Percentiles rank a stretch among this genome's conserved stretches.
Conservation (phyloP, 2,888 invertebrate genomes). For the Drosophila aldrichi region DNA sequence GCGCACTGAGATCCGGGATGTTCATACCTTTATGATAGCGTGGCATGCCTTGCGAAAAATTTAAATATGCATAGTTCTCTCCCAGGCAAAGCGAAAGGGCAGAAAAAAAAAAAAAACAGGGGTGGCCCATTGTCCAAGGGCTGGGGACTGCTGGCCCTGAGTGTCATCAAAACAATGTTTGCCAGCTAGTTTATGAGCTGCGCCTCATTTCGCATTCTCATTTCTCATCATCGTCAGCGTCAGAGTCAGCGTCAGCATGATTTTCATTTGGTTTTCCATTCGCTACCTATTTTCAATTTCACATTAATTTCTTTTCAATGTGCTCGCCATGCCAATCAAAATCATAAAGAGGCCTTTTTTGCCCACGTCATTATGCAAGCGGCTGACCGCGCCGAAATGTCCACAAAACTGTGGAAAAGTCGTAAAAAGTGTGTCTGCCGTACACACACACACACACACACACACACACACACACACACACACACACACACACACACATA, state of each 20-base stretch:
- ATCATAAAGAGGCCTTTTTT: slow-evolving; percentile 33
- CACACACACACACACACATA: neutral
- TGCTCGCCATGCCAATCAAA: slow-evolving; percentile 49
- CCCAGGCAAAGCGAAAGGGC: slow-evolving; percentile 8
- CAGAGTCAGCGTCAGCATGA: slow-evolving; percentile 25
- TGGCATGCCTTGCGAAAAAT: slow-evolving; percentile 66
- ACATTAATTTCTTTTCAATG: slow-evolving; percentile 76
- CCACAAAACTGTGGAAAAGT: slow-evolving; percentile 65
- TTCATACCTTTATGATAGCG: slow-evolving; percentile 58
- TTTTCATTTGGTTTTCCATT: slow-evolving; percentile 19
- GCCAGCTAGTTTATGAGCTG: slow-evolving; percentile 77
- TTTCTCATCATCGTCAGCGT: slow-evolving; percentile 38
- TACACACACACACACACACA: neutral
- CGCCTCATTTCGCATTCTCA: slow-evolving; percentile 49
- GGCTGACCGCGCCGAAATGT: slow-evolving; percentile 67
- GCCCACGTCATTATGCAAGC: slow-evolving; percentile 60
- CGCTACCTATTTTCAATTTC: slow-evolving; percentile 65
- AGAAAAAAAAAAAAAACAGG: slow-evolving; percentile 22
- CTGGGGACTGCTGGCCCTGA: slow-evolving; percentile 64
- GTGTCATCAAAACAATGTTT: slow-evolving; percentile 80
- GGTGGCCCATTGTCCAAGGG: slow-evolving; percentile 46
- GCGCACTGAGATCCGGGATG: slow-evolving; percentile 1
- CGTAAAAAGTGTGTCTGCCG: slow-evolving; percentile 63
- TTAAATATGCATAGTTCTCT: slow-evolving; percentile 62
- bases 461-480: neutral